A percentile compares a stretch with the other conserved stretches of the same genome.
Evolutionary conservation across 1,140 invertebrate species (phyloP).

Genomic region (Littorina saxatilis): DNA sequence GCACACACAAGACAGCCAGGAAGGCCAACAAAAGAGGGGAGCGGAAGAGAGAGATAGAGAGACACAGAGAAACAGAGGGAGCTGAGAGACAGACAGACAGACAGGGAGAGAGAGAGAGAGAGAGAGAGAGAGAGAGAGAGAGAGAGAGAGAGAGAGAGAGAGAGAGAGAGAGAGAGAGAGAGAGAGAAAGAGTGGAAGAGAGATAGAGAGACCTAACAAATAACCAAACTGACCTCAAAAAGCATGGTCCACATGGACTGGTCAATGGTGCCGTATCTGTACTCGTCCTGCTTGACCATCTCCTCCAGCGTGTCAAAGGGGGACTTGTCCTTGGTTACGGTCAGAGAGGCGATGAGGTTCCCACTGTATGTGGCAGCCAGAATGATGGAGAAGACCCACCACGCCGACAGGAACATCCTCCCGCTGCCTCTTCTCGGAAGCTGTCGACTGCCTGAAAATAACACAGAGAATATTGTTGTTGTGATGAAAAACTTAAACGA

Average conservation of each 20-base stretch:
- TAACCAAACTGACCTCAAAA: slow-evolving; percentile 30
- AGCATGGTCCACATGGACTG: slow-evolving; percentile 21
- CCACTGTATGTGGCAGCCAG: slow-evolving; percentile 83
- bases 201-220: neutral
- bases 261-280: slow-evolving; percentile 35
- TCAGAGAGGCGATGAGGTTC: slow-evolving; percentile 94
- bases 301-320: slow-evolving; percentile 50
- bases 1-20: no score
- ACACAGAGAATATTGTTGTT: neutral
- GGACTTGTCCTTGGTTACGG: slow-evolving; percentile 79
- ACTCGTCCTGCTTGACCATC: slow-evolving; percentile 44
- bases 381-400: slow-evolving; percentile 4
- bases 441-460: neutral
- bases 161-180: no score
- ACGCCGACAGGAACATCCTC: neutral
- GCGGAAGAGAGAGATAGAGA: no score
- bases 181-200: no score
- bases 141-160: neutral
- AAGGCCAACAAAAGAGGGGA: no score
- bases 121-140: no score
- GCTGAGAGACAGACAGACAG: no score
- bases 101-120: no score
- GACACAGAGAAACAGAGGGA: no score
- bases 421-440: slow-evolving; percentile 6
- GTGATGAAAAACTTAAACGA: neutral